Base-by-base conservation (phyloP, 2,113 vertebrate species). In the Proterorhinus semilunaris region DNA sequence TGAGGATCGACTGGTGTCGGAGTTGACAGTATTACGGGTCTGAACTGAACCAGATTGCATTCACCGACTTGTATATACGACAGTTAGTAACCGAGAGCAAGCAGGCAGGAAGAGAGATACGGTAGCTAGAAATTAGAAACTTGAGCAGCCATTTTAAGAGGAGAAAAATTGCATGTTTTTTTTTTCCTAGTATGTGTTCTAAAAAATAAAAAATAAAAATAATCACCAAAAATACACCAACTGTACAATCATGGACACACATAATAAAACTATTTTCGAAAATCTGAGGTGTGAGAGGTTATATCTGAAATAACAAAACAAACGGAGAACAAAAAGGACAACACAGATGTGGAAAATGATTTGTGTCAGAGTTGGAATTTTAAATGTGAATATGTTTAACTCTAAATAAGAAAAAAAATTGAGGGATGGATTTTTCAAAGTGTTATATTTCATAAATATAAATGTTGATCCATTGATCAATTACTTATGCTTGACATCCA, bases 191-290 rank as follows among this genome's bases (percentile, higher is more conserved):
- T 71, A 79, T 65, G 71, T 63, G 81, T 67, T 74, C 74, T 79
- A 74, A 73, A 79, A 73, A 36, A 36, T 4, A 36, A 36, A 36
- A 36, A 36, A 36, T 36, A 36, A 21, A 21, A 21, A 21, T 21
- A 72, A 80, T 83, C 81, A 86, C 79, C 69, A 71, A 55, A 55
- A 11, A 76, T 72, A 70, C 73, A 80, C 69, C 66, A 74, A 83
- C 79, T 86, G 83, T 86, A 90, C 87, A 90, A 87, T 83, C 71
- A 80, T 81, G 62, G 63, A 84, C 72, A 83, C 17, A 73, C 65
- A 54, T 62, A 68, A 76, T 44, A 65, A 76, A 69, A 49, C 54
- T 69, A 82, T n/a, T 72, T 55, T 69, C 69, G 84, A 74, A 76
- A 74, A 76, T 81, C 69, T 62, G 84, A 83, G 83, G 83, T 85